Conservation (phyloP, 2,888 invertebrate species). For the Tortrix viridana region DNA sequence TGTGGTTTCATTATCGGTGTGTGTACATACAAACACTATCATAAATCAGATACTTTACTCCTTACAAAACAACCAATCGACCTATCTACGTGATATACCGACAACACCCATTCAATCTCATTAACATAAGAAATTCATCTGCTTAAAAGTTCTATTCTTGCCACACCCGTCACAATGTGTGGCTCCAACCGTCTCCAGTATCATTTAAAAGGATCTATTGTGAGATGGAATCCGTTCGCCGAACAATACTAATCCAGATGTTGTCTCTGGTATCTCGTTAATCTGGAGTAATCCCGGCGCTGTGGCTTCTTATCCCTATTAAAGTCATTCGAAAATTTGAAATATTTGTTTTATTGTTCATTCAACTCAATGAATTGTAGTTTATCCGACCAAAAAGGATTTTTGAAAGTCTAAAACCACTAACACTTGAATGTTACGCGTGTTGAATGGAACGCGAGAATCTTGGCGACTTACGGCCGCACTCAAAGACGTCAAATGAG, state of each 20-base stretch:
- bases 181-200: slow-evolving; percentile 20
- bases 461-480: too few relatives aligned
- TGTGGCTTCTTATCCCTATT: slow-evolving; percentile 41
- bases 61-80: too few relatives aligned
- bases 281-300: slow-evolving; percentile 37
- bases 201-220: slow-evolving; percentile 33
- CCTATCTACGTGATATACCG: too few relatives aligned
- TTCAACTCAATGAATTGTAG: too few relatives aligned
- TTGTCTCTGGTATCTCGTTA: slow-evolving; percentile 36
- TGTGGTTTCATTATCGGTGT: too few relatives aligned
- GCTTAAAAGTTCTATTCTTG: not conserved
- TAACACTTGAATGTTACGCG: too few relatives aligned
- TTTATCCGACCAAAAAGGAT: too few relatives aligned
- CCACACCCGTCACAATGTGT: slow-evolving; percentile 7
- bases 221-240: slow-evolving; percentile 24
- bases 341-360: slow-evolving; percentile 21
- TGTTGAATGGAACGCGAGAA: too few relatives aligned
- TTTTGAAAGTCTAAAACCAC: too few relatives aligned
- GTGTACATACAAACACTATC: too few relatives aligned
- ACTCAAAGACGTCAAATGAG: too few relatives aligned
- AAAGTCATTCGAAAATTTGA: slow-evolving; percentile 40
- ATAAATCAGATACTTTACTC: too few relatives aligned
- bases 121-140: not conserved
- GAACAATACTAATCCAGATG: slow-evolving; percentile 35
- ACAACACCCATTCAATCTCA: not conserved